A percentile compares a stretch with the other conserved stretches of the same genome.
Evolutionary conservation across 2,113 vertebrate genomes (phyloP).

Genomic region (Bujurquina vittata): DNA sequence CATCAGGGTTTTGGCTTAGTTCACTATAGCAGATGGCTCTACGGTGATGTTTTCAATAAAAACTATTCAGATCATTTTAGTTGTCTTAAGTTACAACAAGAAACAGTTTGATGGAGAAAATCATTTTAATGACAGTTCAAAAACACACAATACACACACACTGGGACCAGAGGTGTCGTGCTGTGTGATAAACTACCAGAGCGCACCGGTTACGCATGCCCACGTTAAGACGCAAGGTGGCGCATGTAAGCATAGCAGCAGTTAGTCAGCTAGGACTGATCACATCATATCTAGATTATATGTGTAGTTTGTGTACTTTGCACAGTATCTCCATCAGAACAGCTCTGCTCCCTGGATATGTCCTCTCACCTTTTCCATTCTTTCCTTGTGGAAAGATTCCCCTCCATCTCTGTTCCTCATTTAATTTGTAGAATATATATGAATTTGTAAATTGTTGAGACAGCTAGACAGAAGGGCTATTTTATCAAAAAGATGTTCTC

Average conservation of each 20-base stretch:
- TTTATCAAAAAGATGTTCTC: background rate
- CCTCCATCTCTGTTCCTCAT: background rate
- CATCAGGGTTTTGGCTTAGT: constrained; percentile 49
- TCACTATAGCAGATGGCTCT: background rate
- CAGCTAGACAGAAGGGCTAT: background rate
- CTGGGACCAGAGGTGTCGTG: background rate
- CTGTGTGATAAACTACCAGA: background rate
- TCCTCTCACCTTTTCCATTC: too few relatives aligned
- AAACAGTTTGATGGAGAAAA: background rate
- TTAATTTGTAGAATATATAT: background rate
- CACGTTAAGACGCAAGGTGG: background rate
- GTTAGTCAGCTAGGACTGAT: background rate
- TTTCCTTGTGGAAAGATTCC: background rate
- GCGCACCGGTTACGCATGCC: background rate
- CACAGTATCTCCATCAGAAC: background rate
- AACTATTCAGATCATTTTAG: constrained; percentile 16
- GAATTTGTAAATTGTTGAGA: background rate
- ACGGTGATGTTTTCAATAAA: constrained; percentile 42
- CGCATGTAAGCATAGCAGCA: background rate
- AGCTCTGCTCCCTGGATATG: too few relatives aligned
- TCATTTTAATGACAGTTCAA: constrained; percentile 27
- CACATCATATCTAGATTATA: background rate
- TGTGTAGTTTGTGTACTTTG: too few relatives aligned
- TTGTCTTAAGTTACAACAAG: background rate
- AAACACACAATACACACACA: constrained; percentile 9